phyloP scores from a whole-genome alignment of 1,140 invertebrate species.

The Chymomyza costata region DNA sequence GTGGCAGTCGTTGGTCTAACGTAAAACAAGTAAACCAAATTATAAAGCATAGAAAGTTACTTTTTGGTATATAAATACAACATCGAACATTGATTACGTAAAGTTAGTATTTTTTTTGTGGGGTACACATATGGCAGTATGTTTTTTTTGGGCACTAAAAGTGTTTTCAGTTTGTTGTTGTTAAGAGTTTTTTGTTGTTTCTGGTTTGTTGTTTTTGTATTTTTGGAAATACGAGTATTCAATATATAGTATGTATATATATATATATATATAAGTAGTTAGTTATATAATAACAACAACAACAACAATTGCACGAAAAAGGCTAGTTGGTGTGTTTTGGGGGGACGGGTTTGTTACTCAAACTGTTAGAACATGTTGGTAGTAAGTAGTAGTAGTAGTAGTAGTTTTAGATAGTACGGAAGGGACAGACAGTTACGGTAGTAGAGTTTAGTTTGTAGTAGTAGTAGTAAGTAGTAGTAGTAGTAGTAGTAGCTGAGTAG shows the following conservation, averaged over 20 bases:
- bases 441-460: conserved; percentile 30
- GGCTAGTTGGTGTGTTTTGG: conserved; percentile 33
- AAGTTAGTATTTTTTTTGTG: conserved; percentile 15
- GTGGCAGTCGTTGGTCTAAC: conserved; percentile 26
- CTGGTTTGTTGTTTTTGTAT: conserved; percentile 42
- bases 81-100: conserved; percentile 66
- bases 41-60: conserved; percentile 37
- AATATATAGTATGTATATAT: conserved; percentile 36
- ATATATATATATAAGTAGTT: conserved; percentile 43
- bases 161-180: conserved; percentile 30
- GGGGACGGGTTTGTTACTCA: conserved; percentile 50
- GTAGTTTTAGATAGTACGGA: conserved; percentile 64
- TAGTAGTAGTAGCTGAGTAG: conserved; percentile 40
- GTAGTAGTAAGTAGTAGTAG: conserved; percentile 33
- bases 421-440: conserved; percentile 59
- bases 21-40: conserved; percentile 23
- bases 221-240: conserved; percentile 51
- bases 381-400: conserved; percentile 32
- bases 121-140: conserved; percentile 37
- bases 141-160: conserved; percentile 43
- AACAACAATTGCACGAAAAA: conserved; percentile 63
- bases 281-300: conserved; percentile 49
- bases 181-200: conserved; percentile 25
- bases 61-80: conserved; percentile 52
- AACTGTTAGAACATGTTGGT: conserved; percentile 43